These are phyloP conservation scores for Netelia virgata DNA, from an alignment of 2,888 invertebrate species.

Conservation along the genomic window DNA sequence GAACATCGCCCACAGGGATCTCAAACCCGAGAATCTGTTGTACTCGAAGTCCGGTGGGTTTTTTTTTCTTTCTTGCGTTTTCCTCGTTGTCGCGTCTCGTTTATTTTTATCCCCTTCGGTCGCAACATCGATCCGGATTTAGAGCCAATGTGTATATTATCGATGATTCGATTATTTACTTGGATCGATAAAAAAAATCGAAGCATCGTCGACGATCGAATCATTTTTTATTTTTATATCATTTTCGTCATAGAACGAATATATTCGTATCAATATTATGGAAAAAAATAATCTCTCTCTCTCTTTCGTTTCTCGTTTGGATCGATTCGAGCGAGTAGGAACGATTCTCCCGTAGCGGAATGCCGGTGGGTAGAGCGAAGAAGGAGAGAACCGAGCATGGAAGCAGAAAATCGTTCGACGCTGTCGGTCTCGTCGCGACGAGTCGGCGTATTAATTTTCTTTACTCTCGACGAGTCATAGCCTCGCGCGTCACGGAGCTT, in stretches of 20 bases:
- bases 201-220: background rate
- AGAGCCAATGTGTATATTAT: too few relatives aligned
- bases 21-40: conserved; percentile 98
- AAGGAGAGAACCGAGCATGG: conserved; percentile 32
- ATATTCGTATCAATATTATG: background rate
- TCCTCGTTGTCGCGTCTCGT: background rate
- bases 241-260: background rate
- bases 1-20: conserved; percentile 98
- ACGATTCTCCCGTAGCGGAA: conserved; percentile 17
- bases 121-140: too few relatives aligned
- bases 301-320: background rate
- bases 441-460: conserved; percentile 56
- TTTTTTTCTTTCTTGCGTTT: background rate
- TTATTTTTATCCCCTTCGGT: too few relatives aligned
- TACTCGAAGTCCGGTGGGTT: conserved; percentile 90
- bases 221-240: background rate
- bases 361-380: conserved; percentile 37
- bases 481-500: conserved; percentile 62
- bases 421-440: conserved; percentile 16
- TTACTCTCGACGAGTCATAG: conserved; percentile 57
- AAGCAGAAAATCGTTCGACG: conserved; percentile 46
- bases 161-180: too few relatives aligned
- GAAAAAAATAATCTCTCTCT: background rate
- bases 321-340: conserved; percentile 37
- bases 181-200: too few relatives aligned